phyloP scores from a whole-genome alignment of 2,113 vertebrate genomes.

The Paedocypris sp. region DNA sequence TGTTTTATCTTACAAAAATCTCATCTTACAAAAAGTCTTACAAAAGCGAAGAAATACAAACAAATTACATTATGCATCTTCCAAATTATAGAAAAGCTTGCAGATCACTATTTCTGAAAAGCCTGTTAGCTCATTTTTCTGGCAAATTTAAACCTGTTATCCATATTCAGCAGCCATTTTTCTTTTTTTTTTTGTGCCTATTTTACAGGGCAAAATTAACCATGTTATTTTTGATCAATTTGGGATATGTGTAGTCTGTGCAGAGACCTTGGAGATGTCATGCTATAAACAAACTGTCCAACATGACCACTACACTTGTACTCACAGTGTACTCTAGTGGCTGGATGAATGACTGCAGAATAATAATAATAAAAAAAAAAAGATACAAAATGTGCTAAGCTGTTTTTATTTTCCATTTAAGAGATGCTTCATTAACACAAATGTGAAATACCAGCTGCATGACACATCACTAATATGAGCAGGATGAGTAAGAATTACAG shows the following conservation, averaged over 20 bases:
- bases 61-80: too few species aligned
- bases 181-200: too few species aligned
- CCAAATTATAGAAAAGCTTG: too few species aligned
- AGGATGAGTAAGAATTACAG: neutral
- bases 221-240: too few species aligned
- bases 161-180: too few species aligned
- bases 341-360: conserved; percentile 10
- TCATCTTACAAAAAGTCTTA: too few species aligned
- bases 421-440: neutral
- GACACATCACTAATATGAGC: neutral
- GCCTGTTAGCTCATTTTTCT: too few species aligned
- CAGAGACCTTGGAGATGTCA: conserved; percentile 16
- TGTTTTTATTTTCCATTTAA: neutral
- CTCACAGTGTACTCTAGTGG: conserved; percentile 55
- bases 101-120: too few species aligned
- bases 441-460: neutral
- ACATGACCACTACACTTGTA: conserved; percentile 30
- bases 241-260: neutral
- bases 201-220: too few species aligned
- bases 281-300: conserved; percentile 16
- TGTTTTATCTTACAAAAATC: too few species aligned
- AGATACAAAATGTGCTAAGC: neutral
- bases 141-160: too few species aligned
- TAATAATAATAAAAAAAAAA: neutral
- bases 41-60: too few species aligned